These are phyloP conservation scores for Phoebastria nigripes DNA, from an alignment of 2,797 vertebrate genomes.

Conservation along the genomic window DNA sequence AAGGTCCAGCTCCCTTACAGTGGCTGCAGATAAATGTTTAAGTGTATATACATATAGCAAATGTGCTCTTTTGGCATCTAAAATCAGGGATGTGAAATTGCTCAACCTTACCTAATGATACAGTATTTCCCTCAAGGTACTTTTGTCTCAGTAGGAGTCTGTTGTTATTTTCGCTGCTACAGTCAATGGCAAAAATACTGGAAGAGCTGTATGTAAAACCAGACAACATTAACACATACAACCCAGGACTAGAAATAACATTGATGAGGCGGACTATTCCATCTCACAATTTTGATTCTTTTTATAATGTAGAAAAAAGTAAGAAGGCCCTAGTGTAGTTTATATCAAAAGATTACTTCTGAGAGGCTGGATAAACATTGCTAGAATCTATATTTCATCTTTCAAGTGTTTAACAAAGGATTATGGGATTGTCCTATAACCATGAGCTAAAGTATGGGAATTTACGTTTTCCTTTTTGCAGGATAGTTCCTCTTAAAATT, in stretches of 20 bases:
- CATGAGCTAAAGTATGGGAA: constrained; percentile 63
- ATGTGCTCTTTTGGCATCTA: background rate
- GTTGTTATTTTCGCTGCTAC: background rate
- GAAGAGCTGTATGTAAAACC: background rate
- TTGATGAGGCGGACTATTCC: background rate
- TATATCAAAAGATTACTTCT: constrained; percentile 24
- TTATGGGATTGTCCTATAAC: constrained; percentile 62
- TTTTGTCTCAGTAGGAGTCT: background rate
- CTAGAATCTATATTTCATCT: constrained; percentile 29
- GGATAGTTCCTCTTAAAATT: constrained; percentile 70
- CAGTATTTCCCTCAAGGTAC: background rate
- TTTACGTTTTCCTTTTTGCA: constrained; percentile 68
- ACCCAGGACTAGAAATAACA: background rate
- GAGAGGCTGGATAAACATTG: constrained; percentile 45
- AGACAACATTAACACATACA: background rate
- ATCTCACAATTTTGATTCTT: background rate
- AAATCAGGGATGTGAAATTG: background rate
- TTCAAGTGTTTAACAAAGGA: constrained; percentile 57
- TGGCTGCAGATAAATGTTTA: background rate
- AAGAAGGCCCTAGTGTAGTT: background rate
- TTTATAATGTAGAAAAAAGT: background rate
- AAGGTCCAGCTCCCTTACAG: background rate
- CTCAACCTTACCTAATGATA: background rate
- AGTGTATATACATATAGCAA: background rate
- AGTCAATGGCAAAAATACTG: background rate